phyloP scores from a whole-genome alignment of 2,113 vertebrate species.

The Helogale parvula region DNA sequence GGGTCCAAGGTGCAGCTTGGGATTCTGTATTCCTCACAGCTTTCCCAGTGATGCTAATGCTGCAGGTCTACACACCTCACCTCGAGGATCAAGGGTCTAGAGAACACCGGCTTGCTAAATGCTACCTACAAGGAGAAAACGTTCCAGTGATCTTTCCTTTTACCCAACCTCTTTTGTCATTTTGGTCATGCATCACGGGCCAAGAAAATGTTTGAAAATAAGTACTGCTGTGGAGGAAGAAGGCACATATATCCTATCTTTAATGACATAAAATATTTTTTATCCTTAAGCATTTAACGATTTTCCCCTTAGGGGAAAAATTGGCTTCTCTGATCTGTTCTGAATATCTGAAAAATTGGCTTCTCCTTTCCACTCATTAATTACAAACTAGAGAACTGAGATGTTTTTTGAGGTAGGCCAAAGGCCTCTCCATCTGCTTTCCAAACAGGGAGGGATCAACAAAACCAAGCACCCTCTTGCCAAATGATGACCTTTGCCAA shows the following conservation, averaged over 20 bases:
- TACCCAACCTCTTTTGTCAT: background rate
- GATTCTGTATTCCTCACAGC: background rate
- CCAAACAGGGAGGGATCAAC: background rate
- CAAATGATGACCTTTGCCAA: conserved; percentile 5
- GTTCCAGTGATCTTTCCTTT: background rate
- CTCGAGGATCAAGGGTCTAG: background rate
- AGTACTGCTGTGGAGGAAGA: background rate
- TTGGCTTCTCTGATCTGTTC: background rate
- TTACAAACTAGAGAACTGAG: conserved; percentile 35
- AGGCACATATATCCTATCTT: background rate
- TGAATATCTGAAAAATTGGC: background rate
- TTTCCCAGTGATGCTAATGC: background rate
- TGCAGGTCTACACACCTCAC: background rate
- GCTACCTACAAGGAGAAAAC: background rate
- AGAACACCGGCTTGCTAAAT: background rate
- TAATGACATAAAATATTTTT: conserved; percentile 34
- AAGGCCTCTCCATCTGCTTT: conserved; percentile 33
- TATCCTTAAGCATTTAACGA: conserved; percentile 10
- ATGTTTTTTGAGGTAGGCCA: background rate
- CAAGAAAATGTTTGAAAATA: conserved; percentile 41
- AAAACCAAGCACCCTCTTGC: background rate
- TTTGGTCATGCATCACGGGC: background rate
- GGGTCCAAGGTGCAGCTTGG: background rate
- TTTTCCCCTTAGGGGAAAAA: background rate
- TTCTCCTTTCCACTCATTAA: conserved; percentile 24